These are phyloP conservation scores for Lissonota sp. DNA, from an alignment of 2,888 invertebrate species.

Conservation along the genomic window DNA sequence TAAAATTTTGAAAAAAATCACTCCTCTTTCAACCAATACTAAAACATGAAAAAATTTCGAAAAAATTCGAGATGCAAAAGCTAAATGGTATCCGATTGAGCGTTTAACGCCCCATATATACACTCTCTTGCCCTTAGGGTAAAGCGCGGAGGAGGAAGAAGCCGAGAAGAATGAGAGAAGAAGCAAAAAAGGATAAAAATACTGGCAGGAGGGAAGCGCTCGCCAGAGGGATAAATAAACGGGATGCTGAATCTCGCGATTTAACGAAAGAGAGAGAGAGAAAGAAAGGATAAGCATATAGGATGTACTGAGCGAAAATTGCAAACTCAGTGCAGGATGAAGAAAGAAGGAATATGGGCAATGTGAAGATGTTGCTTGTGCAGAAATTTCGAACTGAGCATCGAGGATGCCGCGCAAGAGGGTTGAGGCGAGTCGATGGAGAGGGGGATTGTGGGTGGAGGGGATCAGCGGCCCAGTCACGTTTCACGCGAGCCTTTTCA, in stretches of 20 bases:
- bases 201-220: constrained; percentile 25
- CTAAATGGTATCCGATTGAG: too few species aligned
- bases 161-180: constrained; percentile 51
- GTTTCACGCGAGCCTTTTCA: constrained; percentile 48
- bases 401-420: too few species aligned
- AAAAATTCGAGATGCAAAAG: too few species aligned
- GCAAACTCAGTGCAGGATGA: not conserved
- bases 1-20: too few species aligned
- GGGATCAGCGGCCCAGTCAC: constrained; percentile 50
- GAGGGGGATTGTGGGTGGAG: constrained; percentile 45
- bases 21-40: too few species aligned
- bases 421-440: not conserved
- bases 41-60: too few species aligned
- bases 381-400: constrained; percentile 38
- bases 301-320: constrained; percentile 6
- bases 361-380: constrained; percentile 27
- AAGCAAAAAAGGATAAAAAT: constrained; percentile 19
- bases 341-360: constrained; percentile 22
- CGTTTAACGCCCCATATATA: too few species aligned
- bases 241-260: constrained; percentile 46
- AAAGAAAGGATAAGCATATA: constrained; percentile 45
- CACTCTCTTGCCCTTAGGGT: constrained; percentile 49
- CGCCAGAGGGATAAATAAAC: constrained; percentile 53
- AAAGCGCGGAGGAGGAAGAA: constrained; percentile 58
- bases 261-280: constrained; percentile 52